Evolutionary conservation across 2,797 vertebrate genomes (phyloP), one percentile per base, ranked within the genome.

Genomic region (Aphelocoma californica): DNA sequence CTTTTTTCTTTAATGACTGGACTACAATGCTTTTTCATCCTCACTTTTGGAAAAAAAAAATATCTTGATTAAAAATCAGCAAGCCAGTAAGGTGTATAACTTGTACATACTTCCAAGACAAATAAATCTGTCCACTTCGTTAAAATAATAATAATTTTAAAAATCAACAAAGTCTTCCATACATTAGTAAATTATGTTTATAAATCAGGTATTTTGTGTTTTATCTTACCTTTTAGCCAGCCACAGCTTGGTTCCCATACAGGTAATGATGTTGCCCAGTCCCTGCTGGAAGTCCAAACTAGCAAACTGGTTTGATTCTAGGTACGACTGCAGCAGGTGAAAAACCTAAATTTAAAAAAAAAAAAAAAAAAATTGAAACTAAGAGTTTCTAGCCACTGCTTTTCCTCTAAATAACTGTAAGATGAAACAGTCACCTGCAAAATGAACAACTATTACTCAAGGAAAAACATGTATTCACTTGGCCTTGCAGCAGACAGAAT

Each of bases 311-410:
- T 98, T 98, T 95, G 99, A 98, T 29, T 98, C 97, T 89, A 99
- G 98, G 97, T 98, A 99, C 4, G 98, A 99, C 86, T 98, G 98
- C 94, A 99, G 97, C 97, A 99, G 98, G 96, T 99, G 98, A 96
- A 98, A 98, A 97, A 99, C 98, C 99, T 99, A 95, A 92, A 97
- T 25, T 2, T 6, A 42, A 36, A 42, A 95, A 65, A 97, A 31
- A 44, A 94, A 94, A 65, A 97, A 32, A 42, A 94, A 95, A 71
- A 78, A 14, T 54, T 36, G 23, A 44, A 70, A 38, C 10, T 0
- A 24, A 28, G 34, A 88, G 77, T 86, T 96, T 89, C 42, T 96
- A 89, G 34, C 36, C 78, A 84, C 86, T 79, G 80, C 29, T 78
- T 91, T 91, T 95, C 75, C 71, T 96, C 48, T 87, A 95, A 96